Evolutionary conservation across 2,888 invertebrate genomes (phyloP).

Genomic region (Mesorhabditis sp.): DNA sequence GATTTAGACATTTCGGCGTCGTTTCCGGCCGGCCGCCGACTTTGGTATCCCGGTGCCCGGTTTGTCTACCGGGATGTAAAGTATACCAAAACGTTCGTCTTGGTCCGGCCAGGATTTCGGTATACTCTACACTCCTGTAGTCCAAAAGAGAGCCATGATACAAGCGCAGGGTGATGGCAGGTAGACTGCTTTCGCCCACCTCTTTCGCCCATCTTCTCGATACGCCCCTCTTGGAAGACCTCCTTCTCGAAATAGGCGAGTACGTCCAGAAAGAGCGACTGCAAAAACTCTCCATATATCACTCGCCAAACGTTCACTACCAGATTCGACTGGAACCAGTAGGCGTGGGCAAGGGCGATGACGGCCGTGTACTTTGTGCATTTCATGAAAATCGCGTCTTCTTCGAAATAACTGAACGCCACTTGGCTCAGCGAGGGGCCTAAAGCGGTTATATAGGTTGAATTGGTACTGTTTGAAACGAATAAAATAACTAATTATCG

Average conservation of each 20-base stretch:
- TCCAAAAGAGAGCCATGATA: too few species aligned
- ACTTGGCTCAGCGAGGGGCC: constrained; percentile 1
- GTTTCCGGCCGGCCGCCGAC: too few species aligned
- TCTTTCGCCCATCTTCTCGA: constrained; percentile 22
- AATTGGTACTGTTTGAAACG: too few species aligned
- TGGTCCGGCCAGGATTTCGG: too few species aligned
- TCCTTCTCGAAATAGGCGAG: not conserved
- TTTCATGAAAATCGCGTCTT: not conserved
- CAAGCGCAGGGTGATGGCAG: too few species aligned
- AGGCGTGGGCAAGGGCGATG: not conserved
- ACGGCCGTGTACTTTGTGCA: not conserved
- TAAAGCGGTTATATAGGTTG: not conserved
- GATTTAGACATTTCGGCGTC: too few species aligned
- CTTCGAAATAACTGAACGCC: not conserved
- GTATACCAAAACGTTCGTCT: too few species aligned
- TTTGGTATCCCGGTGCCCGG: too few species aligned
- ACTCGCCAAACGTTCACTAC: not conserved
- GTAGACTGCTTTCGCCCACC: constrained; percentile 9
- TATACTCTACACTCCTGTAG: too few species aligned
- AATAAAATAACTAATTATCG: too few species aligned
- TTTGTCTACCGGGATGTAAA: too few species aligned
- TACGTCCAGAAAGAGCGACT: not conserved
- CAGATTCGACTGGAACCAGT: constrained; percentile 6
- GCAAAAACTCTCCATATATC: too few species aligned
- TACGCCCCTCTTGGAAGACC: constrained; percentile 28